Base-by-base conservation (phyloP, 2,888 invertebrate species). In the Eupithecia subfuscata region DNA sequence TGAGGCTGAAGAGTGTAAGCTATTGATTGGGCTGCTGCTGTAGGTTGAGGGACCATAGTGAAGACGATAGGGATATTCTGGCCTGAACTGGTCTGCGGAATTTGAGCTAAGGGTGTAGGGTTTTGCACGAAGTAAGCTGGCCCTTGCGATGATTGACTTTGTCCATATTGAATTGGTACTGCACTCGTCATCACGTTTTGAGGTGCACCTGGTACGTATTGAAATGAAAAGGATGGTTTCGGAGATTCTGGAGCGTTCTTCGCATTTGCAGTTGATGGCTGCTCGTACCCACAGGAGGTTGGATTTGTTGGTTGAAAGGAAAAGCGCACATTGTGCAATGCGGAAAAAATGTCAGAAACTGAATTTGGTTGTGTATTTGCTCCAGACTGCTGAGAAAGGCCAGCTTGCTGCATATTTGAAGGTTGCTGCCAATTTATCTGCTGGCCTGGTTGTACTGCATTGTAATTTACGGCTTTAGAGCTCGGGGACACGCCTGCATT, bases 391-490 rank as follows among this genome's bases (percentile, higher is more conserved):
- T 72, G 78, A 48, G 71, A 70, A 71, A 75, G 71, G 73, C 82
- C 63, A 64, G 65, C 68, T 73, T 81, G 82, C 64, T 84, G 85
- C 56, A 80, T 52, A 79, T 84, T 87, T 69, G 83, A 69, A 68
- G 82, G 79, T 69, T 85, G 85, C 75, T 88, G 89, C 40, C 80
- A 79, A 81, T 84, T 85, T 64, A 78, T 78, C 71, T 80, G 75
- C 71, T 79, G 78, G 64, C 76, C 71, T 75, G 78, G 56, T 79
- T 81, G 81, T 18, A 71, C 65, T 74, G 76, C n/a, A 65, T 80
- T 80, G 30, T 74, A 78, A 75, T 80, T 79, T n/a, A 77, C 60
- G 64, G 77, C 80, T 65, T 80, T 65, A 64, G 52, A 68, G 52
- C 70, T 75, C 60, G 67, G 73, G 64, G 76, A 60, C 56, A 74